A percentile compares a stretch with the other conserved stretches of the same genome.
These are phyloP conservation scores for Pleuronectes platessa DNA, from an alignment of 2,113 vertebrate species.

Conservation along the genomic window DNA sequence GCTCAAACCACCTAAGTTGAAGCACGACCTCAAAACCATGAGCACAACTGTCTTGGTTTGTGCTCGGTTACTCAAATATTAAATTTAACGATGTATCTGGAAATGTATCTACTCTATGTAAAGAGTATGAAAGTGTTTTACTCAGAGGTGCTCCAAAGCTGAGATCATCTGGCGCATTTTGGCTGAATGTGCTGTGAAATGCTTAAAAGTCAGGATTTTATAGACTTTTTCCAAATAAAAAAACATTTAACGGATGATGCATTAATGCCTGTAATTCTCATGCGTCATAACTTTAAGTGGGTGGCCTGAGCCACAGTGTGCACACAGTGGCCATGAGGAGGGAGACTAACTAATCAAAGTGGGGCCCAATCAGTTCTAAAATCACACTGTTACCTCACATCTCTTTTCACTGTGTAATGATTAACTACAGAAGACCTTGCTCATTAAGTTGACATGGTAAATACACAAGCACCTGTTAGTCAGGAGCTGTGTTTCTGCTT, in stretches of 20 bases:
- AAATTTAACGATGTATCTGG: too few relatives aligned
- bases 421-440: constrained; percentile 78
- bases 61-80: too few relatives aligned
- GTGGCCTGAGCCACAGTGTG: neutral
- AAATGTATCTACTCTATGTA: too few relatives aligned
- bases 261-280: neutral
- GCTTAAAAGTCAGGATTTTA: neutral
- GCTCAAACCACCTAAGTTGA: too few relatives aligned
- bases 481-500: constrained; percentile 23
- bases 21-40: too few relatives aligned
- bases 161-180: too few relatives aligned
- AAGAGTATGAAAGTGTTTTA: too few relatives aligned
- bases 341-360: constrained; percentile 20
- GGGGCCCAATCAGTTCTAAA: constrained; percentile 28
- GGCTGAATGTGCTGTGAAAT: neutral
- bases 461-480: constrained; percentile 56
- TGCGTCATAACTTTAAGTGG: constrained; percentile 1
- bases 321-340: neutral
- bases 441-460: constrained; percentile 43
- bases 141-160: too few relatives aligned
- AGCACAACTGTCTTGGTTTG: too few relatives aligned
- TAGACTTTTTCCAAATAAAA: too few relatives aligned
- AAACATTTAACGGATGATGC: neutral
- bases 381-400: constrained; percentile 48
- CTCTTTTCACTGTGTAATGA: constrained; percentile 75